A percentile compares a stretch with the other conserved stretches of the same genome.
Conservation (phyloP, 2,797 vertebrate species). For the Apodemus agrarius region DNA sequence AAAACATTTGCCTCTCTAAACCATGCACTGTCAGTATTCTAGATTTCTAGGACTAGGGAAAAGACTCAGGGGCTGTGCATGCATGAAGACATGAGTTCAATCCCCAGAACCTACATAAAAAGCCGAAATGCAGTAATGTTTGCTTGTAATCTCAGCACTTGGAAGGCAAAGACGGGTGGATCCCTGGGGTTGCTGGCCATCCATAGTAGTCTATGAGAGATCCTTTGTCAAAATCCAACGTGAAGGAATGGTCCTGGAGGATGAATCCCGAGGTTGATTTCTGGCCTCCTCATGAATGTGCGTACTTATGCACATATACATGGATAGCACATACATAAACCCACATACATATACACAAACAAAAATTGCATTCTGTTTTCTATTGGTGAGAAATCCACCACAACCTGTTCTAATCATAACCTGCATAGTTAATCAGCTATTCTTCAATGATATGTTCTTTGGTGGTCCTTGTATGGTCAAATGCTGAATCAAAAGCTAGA, state of each 20-base stretch:
- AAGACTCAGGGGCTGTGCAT: not conserved
- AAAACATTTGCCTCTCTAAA: not conserved
- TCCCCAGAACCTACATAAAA: not conserved
- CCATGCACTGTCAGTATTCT: not conserved
- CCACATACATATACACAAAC: not conserved
- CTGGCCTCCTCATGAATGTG: not conserved
- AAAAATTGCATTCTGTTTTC: not conserved
- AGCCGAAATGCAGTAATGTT: not conserved
- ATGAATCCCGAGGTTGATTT: not conserved
- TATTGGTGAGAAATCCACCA: not conserved
- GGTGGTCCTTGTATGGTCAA: not conserved
- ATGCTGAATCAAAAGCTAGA: not conserved
- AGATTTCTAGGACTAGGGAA: not conserved
- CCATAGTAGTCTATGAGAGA: not conserved
- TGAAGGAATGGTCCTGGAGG: not conserved
- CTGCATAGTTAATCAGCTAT: not conserved
- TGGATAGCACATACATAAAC: not conserved
- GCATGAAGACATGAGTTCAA: not conserved
- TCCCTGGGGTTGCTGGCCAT: not conserved
- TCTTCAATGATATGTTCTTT: not conserved
- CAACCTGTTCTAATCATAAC: not conserved
- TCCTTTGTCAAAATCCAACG: not conserved
- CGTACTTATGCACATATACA: not conserved
- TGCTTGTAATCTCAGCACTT: not conserved
- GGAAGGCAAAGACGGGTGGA: not conserved